Evolutionary conservation across 2,113 vertebrate genomes (phyloP).

Genomic region (Regulus satrapa): DNA sequence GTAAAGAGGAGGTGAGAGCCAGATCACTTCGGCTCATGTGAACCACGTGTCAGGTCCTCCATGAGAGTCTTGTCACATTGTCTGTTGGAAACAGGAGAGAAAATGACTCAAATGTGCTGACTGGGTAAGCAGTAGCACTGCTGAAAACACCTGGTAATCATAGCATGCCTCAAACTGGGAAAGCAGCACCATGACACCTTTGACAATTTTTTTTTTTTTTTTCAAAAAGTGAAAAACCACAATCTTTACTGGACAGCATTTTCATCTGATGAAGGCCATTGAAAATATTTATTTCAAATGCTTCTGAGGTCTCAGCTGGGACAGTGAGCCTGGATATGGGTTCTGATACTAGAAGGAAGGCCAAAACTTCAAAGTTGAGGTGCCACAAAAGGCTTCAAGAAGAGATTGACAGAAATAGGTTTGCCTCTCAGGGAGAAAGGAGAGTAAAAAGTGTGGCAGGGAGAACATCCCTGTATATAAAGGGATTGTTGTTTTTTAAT

Average conservation of each 20-base stretch:
- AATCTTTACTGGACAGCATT: background rate
- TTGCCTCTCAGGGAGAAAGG: background rate
- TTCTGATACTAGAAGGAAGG: background rate
- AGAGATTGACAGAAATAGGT: background rate
- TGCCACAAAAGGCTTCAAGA: fast-evolving
- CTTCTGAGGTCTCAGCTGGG: background rate
- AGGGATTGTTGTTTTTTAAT: background rate
- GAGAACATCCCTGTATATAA: background rate
- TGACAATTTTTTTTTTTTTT: background rate
- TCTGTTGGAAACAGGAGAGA: background rate
- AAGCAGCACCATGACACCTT: background rate
- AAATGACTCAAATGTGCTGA: background rate
- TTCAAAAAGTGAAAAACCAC: background rate
- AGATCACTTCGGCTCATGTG: fast-evolving
- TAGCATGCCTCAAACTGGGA: background rate
- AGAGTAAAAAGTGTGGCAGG: background rate
- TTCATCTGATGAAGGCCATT: background rate
- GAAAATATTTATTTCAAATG: background rate
- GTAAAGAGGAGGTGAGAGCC: background rate
- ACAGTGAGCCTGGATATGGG: background rate
- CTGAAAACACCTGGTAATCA: background rate
- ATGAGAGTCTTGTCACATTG: background rate
- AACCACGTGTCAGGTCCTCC: background rate
- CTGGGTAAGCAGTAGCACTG: background rate
- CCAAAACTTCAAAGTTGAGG: background rate